Percentiles rank a stretch among this genome's conserved stretches.
These are phyloP conservation scores for Bruchidius siliquastri DNA, from an alignment of 2,888 invertebrate genomes.

Conservation along the genomic window DNA sequence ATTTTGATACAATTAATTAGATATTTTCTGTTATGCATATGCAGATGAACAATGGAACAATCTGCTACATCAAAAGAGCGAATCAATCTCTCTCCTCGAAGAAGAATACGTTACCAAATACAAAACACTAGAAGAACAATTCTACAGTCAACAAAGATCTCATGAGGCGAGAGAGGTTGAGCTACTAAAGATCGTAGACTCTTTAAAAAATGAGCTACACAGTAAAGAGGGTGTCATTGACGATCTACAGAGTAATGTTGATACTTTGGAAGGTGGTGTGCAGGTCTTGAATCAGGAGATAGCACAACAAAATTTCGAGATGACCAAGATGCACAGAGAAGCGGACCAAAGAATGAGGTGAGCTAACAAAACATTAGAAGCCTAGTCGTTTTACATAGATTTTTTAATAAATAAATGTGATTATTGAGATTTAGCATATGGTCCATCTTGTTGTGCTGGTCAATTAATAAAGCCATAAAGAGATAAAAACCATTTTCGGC, in stretches of 20 bases:
- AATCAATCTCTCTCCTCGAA: constrained; percentile 57
- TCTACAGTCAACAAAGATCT: constrained; percentile 44
- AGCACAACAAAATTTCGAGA: constrained; percentile 40
- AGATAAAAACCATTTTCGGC: too few relatives aligned
- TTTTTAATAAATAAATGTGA: too few relatives aligned
- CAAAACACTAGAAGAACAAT: constrained; percentile 47
- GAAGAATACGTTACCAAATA: constrained; percentile 54
- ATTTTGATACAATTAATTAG: too few relatives aligned
- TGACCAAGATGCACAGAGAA: constrained; percentile 39
- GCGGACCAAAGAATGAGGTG: constrained; percentile 50
- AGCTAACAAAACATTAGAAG: too few relatives aligned
- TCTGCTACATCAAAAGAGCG: constrained; percentile 59
- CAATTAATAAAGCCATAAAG: too few relatives aligned
- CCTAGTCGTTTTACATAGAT: too few relatives aligned
- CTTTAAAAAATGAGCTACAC: constrained; percentile 42
- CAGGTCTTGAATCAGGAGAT: constrained; percentile 47
- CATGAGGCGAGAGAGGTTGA: constrained; percentile 44
- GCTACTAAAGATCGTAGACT: constrained; percentile 43
- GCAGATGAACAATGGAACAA: constrained; percentile 54
- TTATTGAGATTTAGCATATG: too few relatives aligned
- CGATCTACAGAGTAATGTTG: constrained; percentile 46
- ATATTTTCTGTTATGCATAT: too few relatives aligned
- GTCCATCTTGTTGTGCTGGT: too few relatives aligned
- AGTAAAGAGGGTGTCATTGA: constrained; percentile 43
- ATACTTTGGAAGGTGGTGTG: constrained; percentile 46